Percentiles rank a stretch among this genome's conserved stretches.
Evolutionary conservation across 1,140 invertebrate genomes (phyloP).

Genomic region (Zaprionus taronus): DNA sequence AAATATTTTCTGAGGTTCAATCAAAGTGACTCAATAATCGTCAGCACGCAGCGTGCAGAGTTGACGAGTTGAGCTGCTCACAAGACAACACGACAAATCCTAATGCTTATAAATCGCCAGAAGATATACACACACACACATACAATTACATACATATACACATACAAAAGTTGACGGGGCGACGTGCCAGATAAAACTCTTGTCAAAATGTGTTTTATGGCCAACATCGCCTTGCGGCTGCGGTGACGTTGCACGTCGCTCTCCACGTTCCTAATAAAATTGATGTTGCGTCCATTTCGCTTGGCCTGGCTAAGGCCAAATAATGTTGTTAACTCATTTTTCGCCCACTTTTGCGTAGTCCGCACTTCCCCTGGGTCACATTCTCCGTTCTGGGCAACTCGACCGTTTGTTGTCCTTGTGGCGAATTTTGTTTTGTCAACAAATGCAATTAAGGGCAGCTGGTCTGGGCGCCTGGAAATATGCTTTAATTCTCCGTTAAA

Average conservation of each 20-base stretch:
- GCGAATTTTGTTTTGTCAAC: constrained; percentile 66
- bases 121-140: constrained; percentile 49
- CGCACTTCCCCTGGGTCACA: constrained; percentile 58
- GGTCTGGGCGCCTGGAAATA: constrained; percentile 41
- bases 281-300: constrained; percentile 51
- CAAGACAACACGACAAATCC: constrained; percentile 61
- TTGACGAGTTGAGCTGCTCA: constrained; percentile 38
- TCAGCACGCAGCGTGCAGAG: constrained; percentile 23
- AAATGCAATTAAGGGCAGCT: constrained; percentile 66
- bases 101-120: constrained; percentile 76
- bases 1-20: constrained; percentile 30
- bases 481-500: constrained; percentile 77
- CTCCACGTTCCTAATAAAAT: constrained; percentile 48
- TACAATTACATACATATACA: constrained; percentile 35
- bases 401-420: constrained; percentile 14
- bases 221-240: constrained; percentile 26
- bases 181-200: constrained; percentile 79
- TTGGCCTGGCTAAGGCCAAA: constrained; percentile 53
- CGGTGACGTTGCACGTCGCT: constrained; percentile 20
- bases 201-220: constrained; percentile 78
- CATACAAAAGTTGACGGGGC: constrained; percentile 33
- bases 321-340: constrained; percentile 80
- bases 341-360: constrained; percentile 36
- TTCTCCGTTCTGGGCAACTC: constrained; percentile 38
- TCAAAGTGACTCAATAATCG: constrained; percentile 33